phyloP scores from a whole-genome alignment of 2,113 vertebrate genomes.

The Anoura caudifer region DNA sequence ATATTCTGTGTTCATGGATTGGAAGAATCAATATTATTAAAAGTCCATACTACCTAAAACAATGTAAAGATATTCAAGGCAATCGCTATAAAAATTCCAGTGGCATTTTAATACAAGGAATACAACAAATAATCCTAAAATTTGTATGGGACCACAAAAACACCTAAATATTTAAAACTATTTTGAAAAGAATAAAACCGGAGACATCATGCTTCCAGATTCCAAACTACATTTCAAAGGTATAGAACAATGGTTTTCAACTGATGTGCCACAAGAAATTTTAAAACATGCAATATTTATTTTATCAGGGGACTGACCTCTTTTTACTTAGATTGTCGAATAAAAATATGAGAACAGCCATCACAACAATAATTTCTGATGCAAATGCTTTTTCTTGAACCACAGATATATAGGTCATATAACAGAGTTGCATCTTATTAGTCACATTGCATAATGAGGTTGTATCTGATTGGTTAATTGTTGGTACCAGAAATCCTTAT shows the following conservation, averaged over 20 bases:
- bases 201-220: not conserved
- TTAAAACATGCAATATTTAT: not conserved
- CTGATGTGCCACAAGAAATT: not conserved
- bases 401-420: not conserved
- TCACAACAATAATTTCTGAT: not conserved
- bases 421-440: not conserved
- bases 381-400: not conserved
- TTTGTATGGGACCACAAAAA: not conserved
- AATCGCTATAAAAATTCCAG: not conserved
- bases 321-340: not conserved
- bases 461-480: not conserved
- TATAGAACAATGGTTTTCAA: not conserved
- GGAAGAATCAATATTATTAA: not conserved
- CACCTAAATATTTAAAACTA: not conserved
- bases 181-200: not conserved
- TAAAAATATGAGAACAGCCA: not conserved
- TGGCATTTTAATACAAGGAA: not conserved
- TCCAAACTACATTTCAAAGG: not conserved
- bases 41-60: not conserved
- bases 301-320: not conserved
- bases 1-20: not conserved
- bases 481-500: not conserved
- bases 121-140: not conserved
- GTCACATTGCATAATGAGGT: not conserved
- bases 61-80: not conserved